These are phyloP conservation scores for Sebastes hopkinsi DNA, from an alignment of 2,797 vertebrate genomes.

Conservation along the genomic window DNA sequence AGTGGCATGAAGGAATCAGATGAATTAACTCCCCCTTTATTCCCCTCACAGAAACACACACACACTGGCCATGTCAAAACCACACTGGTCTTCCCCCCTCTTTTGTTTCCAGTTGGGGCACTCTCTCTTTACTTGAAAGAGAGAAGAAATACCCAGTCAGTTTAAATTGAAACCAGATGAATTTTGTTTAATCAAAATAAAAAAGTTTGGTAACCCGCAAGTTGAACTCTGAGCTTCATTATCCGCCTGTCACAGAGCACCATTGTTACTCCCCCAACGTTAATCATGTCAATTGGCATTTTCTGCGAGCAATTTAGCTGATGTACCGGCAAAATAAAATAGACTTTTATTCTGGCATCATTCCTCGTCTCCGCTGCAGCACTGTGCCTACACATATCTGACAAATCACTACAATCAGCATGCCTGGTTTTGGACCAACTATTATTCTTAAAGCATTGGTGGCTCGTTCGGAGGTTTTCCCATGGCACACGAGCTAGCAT, in stretches of 20 bases:
- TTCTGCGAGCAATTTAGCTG: slow-evolving; percentile 51
- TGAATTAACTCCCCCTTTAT: slow-evolving; percentile 48
- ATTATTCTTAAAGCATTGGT: slow-evolving; percentile 51
- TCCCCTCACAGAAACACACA: slow-evolving; percentile 19
- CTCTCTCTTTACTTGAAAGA: slow-evolving; percentile 24
- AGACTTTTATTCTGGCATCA: slow-evolving; percentile 47
- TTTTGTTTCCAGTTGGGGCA: slow-evolving; percentile 64
- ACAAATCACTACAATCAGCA: slow-evolving; percentile 53
- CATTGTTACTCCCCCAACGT: slow-evolving; percentile 12
- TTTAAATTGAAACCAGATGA: slow-evolving; percentile 73
- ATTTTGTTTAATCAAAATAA: slow-evolving; percentile 55
- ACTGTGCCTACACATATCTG: slow-evolving; percentile 50
- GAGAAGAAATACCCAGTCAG: slow-evolving; percentile 43
- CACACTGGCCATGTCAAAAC: slow-evolving; percentile 45
- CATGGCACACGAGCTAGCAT: slow-evolving; percentile 17
- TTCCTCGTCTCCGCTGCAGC: slow-evolving; percentile 11
- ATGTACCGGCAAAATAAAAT: slow-evolving; percentile 41
- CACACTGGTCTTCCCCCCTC: slow-evolving; percentile 17
- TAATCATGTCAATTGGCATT: slow-evolving; percentile 41
- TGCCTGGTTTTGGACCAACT: slow-evolving; percentile 33
- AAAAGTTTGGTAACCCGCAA: slow-evolving; percentile 47
- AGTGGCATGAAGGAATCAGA: slow-evolving; percentile 69
- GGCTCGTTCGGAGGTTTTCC: slow-evolving; percentile 47
- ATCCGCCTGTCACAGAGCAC: slow-evolving; percentile 24
- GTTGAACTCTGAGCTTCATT: slow-evolving; percentile 40